Percentiles rank a stretch among this genome's conserved stretches.
phyloP scores from a whole-genome alignment of 2,888 invertebrate genomes.

The Ophraella communa region DNA sequence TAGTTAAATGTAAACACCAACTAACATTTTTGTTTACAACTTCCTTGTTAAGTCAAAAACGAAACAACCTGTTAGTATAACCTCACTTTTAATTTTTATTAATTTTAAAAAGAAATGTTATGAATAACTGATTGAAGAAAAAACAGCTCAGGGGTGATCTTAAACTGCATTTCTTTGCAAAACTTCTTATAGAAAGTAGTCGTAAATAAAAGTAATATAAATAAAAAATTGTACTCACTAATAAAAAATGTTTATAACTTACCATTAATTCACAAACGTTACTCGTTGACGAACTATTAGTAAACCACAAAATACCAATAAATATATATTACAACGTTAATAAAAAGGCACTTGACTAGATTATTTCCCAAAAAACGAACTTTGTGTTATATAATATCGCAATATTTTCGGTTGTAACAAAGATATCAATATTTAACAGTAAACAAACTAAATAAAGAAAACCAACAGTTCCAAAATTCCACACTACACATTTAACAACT shows the following conservation, averaged over 20 bases:
- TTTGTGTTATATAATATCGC: neutral
- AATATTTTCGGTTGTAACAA: neutral
- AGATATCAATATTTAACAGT: neutral
- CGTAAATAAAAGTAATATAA: neutral
- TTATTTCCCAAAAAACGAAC: neutral
- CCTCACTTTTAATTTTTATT: neutral
- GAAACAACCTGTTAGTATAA: conserved; percentile 1
- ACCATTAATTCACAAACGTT: neutral
- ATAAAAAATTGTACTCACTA: neutral
- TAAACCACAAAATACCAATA: neutral
- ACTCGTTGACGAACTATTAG: neutral
- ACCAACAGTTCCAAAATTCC: neutral
- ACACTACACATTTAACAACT: neutral
- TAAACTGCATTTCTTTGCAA: too few species aligned
- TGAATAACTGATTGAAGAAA: too few species aligned
- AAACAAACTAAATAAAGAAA: neutral
- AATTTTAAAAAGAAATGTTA: too few species aligned
- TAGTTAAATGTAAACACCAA: neutral
- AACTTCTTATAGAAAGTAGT: neutral
- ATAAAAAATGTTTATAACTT: too few species aligned
- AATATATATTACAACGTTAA: neutral
- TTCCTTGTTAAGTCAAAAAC: neutral
- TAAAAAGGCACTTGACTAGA: neutral
- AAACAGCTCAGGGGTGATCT: too few species aligned
- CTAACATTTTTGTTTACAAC: neutral